Percentiles rank a stretch among this genome's conserved stretches.
phyloP scores from a whole-genome alignment of 2,797 vertebrate genomes.

The Pangasius mekongensis region DNA sequence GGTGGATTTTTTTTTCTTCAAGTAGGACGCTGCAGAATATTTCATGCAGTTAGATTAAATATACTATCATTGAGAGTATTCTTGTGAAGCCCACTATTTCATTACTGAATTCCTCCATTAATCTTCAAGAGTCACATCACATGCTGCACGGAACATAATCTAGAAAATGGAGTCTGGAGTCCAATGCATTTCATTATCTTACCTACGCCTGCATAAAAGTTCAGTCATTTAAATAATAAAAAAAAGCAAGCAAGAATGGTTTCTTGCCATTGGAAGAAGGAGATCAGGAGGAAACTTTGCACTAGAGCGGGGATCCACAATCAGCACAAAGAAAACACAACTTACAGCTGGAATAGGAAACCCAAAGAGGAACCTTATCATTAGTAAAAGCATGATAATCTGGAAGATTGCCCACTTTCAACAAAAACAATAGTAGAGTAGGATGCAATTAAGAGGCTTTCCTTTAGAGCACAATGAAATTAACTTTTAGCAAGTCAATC shows the following conservation, averaged over 20 bases:
- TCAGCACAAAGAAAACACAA: not conserved
- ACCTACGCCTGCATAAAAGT: not conserved
- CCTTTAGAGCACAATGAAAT: not conserved
- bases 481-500: not conserved
- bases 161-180: constrained; percentile 4
- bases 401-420: not conserved
- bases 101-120: not conserved
- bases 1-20: not conserved
- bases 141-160: not conserved
- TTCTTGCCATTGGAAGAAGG: not conserved
- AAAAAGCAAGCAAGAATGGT: not conserved
- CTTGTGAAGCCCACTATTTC: not conserved
- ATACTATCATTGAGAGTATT: not conserved
- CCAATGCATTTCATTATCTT: not conserved
- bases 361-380: not conserved
- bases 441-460: not conserved
- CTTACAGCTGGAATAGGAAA: not conserved
- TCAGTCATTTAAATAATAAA: not conserved
- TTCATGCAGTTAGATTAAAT: not conserved
- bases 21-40: not conserved
- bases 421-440: not conserved
- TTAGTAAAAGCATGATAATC: not conserved
- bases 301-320: not conserved
- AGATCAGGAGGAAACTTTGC: not conserved
- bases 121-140: not conserved